Base-by-base conservation (phyloP, 2,113 vertebrate genomes). In the Dunckerocampus dactyliophorus region DNA sequence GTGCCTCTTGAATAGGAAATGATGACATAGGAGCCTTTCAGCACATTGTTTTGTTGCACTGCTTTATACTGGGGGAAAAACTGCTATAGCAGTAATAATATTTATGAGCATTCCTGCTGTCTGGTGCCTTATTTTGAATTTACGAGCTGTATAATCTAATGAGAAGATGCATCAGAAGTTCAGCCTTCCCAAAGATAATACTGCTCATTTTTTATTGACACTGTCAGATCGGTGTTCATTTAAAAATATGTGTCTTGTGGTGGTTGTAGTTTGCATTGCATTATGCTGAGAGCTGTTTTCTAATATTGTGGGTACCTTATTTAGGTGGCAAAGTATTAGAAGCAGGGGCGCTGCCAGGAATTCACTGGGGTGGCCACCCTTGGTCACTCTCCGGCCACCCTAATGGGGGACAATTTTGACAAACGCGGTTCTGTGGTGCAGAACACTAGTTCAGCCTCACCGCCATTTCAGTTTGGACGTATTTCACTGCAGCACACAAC, bases 1-100 rank as follows among this genome's bases (percentile, higher is more conserved):
- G 17, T 60, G 73, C 65, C 75, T 31, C 31, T 52, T 28, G 28
- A 2, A 19, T 63, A 6, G 69, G 55, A 64, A 60, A 67, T 66
- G 49, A 64, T 63, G 8, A 48, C 69, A 76, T 13, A 52, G 48
- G 20, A 21, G 14, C 48, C 48, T 50, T 50, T 21, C 48, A 21
- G 48, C n/a, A 28, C n/a, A 6, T 55, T 16, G 53, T 34, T 34
- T 34, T 34, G 4, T 34, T 34, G 31, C 31, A 34, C 31, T 5
- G 3, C 17, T 55, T 55, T 39, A 37, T 17, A 39, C 53, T 20
- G 10, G 53, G 31, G 53, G 31, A 24, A 39, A 13, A 37, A n/a
- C 31, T 34, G 24, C 24, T 3, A 28, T 28, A 28, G 24, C 24
- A 34, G 13, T 19, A 39, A 19, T 19, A 20, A 37, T 39, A 55